Percentiles rank a stretch among this genome's conserved stretches.
These are phyloP conservation scores for Prunella himalayana DNA, from an alignment of 2,113 vertebrate genomes.

Conservation along the genomic window DNA sequence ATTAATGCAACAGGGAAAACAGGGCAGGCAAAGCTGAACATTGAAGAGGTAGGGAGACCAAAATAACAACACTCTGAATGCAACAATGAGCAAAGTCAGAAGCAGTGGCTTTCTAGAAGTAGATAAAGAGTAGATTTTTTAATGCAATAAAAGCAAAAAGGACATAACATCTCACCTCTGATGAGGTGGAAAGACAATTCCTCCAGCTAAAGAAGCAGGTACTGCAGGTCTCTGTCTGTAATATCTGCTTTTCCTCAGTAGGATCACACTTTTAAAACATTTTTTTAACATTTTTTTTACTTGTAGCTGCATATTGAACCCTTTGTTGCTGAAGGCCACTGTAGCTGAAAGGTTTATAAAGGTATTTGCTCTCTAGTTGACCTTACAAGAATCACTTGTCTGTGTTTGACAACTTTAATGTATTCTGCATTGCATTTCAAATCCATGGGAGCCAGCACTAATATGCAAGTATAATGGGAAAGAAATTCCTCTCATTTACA, in stretches of 20 bases:
- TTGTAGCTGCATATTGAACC: background rate
- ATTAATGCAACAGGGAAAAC: background rate
- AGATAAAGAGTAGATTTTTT: background rate
- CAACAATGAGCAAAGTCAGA: background rate
- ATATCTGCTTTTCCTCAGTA: background rate
- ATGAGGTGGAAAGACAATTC: background rate
- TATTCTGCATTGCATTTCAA: conserved; percentile 21
- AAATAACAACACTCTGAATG: background rate
- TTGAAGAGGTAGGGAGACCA: background rate
- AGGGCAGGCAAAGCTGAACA: background rate
- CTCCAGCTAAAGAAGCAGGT: background rate
- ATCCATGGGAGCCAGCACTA: background rate
- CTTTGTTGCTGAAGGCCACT: background rate
- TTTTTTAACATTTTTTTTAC: background rate
- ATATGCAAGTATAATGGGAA: conserved; percentile 42
- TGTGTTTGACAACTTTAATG: background rate
- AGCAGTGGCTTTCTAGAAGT: background rate
- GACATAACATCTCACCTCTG: background rate
- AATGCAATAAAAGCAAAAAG: background rate
- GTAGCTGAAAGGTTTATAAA: background rate
- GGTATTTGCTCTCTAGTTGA: background rate
- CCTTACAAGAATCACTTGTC: background rate
- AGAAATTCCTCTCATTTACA: conserved; percentile 38
- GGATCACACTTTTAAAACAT: background rate
- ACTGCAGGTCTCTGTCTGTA: background rate